A percentile compares a stretch with the other conserved stretches of the same genome.
These are phyloP conservation scores for Drosophila nigricruria DNA, from an alignment of 2,888 invertebrate genomes.

Conservation along the genomic window DNA sequence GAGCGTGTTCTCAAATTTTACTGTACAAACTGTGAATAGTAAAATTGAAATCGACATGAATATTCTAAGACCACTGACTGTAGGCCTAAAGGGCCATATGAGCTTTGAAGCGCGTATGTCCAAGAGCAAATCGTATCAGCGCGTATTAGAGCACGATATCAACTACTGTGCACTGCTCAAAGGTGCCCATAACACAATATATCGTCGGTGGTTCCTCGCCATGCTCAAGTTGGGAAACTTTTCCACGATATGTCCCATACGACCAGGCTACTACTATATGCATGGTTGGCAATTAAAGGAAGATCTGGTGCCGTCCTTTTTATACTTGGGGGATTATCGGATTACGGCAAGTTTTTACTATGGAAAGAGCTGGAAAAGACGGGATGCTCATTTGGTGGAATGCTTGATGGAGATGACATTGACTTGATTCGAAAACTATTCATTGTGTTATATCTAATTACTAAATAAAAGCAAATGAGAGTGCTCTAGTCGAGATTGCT, in stretches of 20 bases:
- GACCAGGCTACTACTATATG: slow-evolving; percentile 61
- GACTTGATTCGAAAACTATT: background rate
- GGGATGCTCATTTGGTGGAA: slow-evolving; percentile 1
- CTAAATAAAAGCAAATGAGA: no score
- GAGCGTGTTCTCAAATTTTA: slow-evolving; percentile 68
- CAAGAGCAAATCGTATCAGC: slow-evolving; percentile 48
- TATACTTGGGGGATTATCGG: slow-evolving; percentile 67
- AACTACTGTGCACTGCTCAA: slow-evolving; percentile 58
- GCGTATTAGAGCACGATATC: slow-evolving; percentile 61
- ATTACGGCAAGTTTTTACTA: slow-evolving; percentile 50
- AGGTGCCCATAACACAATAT: slow-evolving; percentile 47
- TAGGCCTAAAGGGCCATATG: slow-evolving; percentile 58
- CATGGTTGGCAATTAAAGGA: slow-evolving; percentile 54
- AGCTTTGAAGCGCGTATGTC: slow-evolving; percentile 56
- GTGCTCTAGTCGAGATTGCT: no score
- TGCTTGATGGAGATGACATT: slow-evolving; percentile 36
- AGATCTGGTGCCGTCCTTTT: slow-evolving; percentile 54
- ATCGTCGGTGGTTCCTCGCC: slow-evolving; percentile 48
- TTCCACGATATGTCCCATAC: slow-evolving; percentile 53
- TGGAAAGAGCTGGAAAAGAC: slow-evolving; percentile 42
- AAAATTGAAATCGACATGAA: slow-evolving; percentile 48
- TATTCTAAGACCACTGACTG: slow-evolving; percentile 15
- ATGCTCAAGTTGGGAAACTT: slow-evolving; percentile 67
- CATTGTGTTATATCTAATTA: background rate
- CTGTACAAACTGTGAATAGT: slow-evolving; percentile 31